Evolutionary conservation across 1,140 invertebrate species (phyloP), one percentile per base, ranked within the genome.

Genomic region (Venturia canescens): DNA sequence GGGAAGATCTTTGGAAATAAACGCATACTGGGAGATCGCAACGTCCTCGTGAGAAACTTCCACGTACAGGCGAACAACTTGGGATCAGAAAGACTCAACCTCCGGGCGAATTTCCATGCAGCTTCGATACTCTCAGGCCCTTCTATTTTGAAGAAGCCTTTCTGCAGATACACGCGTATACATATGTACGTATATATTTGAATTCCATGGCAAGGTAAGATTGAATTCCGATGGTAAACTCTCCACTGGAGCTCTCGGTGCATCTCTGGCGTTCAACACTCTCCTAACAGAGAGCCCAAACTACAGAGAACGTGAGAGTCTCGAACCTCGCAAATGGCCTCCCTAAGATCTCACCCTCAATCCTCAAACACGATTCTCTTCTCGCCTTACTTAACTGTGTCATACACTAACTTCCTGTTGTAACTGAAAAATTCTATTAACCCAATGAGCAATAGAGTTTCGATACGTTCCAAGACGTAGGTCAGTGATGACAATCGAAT

Each of bases 141-240:
- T 23, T 57, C 21, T 57, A 18, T n/a, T 21, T 21, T 13, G 2
- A 57, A 57, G 0, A 5, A 57, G n/a, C 53, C n/a, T 57, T 57
- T 1, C n/a, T 57, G 21, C 21, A n/a, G n/a, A n/a, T 57, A 57
- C 21, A 57, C 21, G 5, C 21, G 21, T 57, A 57, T 57, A 57
- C 21, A 23, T 57, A 1, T 57, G 5, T n/a, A 23, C 27, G 21
- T 66, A 27, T 66, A 27, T 27, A 23, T 66, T n/a, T 66, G 60
- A n/a, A 66, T 66, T 66, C 60, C 60, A 66, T 23, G 23, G 9
- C 38, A 27, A 66, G 60, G 26, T n/a, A 66, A 66, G 60, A 66
- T 66, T 66, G 60, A 66, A 66, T 66, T 66, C 60, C 60, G 23
- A 66, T 66, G 60, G 60, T 66, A 66, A 66, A 66, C 60, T 66